Evolutionary conservation across 2,797 vertebrate species (phyloP).

Genomic region (Poecilia wingei): DNA sequence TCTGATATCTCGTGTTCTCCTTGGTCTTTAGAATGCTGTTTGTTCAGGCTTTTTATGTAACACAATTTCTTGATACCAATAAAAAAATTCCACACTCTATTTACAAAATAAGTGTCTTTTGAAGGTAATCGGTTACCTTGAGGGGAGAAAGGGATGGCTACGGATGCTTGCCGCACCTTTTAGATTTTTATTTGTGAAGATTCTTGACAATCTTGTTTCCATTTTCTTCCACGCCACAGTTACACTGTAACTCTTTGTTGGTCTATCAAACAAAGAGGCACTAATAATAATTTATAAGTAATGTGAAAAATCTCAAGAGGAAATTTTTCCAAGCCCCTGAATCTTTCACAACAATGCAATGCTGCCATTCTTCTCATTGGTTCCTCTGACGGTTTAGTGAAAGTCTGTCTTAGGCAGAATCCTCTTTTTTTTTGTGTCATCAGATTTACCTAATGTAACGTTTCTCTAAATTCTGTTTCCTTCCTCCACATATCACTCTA

Average conservation of each 20-base stretch:
- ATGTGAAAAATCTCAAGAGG: not conserved
- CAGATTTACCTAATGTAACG: slow-evolving; percentile 87
- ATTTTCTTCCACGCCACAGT: not conserved
- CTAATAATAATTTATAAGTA: not conserved
- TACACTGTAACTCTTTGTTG: not conserved
- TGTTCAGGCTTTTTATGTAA: not conserved
- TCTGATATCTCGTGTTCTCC: not conserved
- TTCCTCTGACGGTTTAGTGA: slow-evolving; percentile 85
- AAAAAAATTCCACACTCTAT: not conserved
- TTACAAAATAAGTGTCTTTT: not conserved
- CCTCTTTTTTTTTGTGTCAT: slow-evolving; percentile 80
- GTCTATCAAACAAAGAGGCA: not conserved
- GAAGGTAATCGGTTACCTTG: not conserved
- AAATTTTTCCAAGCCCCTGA: not conserved
- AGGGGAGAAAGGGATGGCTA: not conserved
- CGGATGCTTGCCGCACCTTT: not conserved
- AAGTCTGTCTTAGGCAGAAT: slow-evolving; percentile 84
- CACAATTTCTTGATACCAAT: not conserved
- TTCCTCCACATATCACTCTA: slow-evolving; percentile 84
- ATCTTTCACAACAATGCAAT: slow-evolving; percentile 52
- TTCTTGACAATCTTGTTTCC: not conserved
- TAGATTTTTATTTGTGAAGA: not conserved
- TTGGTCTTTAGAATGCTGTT: not conserved
- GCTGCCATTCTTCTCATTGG: slow-evolving; percentile 78
- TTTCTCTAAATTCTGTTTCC: slow-evolving; percentile 88